Percentiles rank a stretch among this genome's conserved stretches.
Conservation (phyloP, 2,797 vertebrate species). For the Meda fulgida region DNA sequence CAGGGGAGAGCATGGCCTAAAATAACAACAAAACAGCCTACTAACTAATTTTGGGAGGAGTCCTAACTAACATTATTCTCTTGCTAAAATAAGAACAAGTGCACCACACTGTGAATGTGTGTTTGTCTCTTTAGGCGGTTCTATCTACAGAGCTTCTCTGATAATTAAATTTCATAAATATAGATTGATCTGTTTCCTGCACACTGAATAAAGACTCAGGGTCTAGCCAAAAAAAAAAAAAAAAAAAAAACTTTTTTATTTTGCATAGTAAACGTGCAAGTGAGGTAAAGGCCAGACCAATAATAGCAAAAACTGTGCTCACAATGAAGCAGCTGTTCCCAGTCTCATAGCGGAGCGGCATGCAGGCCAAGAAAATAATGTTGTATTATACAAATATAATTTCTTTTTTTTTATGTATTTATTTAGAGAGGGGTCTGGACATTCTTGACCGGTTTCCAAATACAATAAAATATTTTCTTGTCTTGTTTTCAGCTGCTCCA, state of each 20-base stretch:
- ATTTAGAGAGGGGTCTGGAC: background rate
- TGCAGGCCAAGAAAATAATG: background rate
- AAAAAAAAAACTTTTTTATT: background rate
- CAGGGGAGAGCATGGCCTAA: too few species aligned
- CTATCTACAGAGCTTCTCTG: background rate
- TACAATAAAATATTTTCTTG: background rate
- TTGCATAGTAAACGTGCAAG: background rate
- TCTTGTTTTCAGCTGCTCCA: constrained; percentile 54
- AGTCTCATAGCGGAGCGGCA: background rate
- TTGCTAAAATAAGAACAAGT: background rate
- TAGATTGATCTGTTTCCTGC: background rate
- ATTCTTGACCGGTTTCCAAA: background rate
- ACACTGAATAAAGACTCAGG: background rate
- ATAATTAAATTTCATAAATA: background rate
- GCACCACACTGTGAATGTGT: background rate
- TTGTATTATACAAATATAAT: background rate
- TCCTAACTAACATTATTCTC: too few species aligned
- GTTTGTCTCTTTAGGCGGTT: background rate
- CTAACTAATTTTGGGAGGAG: too few species aligned
- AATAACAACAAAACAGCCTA: too few species aligned
- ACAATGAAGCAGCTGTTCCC: background rate
- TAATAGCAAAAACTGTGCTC: background rate
- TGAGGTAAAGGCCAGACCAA: background rate
- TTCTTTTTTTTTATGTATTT: background rate
- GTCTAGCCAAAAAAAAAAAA: background rate